These are phyloP conservation scores for Oreochromis spilurus DNA, from an alignment of 2,113 vertebrate species.

Conservation along the genomic window DNA sequence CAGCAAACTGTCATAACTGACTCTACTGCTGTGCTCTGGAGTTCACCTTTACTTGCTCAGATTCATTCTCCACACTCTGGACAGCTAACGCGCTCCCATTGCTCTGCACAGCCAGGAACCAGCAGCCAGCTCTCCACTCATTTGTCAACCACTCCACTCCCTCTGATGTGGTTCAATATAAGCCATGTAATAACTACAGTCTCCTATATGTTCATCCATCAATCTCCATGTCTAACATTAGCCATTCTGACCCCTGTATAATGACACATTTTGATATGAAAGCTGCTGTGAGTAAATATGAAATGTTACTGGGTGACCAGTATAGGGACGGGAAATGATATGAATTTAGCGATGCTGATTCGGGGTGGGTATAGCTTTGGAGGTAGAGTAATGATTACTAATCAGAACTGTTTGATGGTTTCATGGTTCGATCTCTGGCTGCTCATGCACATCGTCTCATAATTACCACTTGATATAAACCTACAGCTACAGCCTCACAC, in stretches of 20 bases:
- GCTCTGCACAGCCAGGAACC: not conserved
- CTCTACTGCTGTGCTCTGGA: not conserved
- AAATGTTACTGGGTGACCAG: not conserved
- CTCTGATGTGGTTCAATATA: not conserved
- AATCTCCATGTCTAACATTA: not conserved
- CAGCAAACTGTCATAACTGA: not conserved
- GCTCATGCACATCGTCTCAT: not conserved
- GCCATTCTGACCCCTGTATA: not conserved
- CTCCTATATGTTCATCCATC: not conserved
- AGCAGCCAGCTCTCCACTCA: not conserved
- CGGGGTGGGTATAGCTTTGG: not conserved
- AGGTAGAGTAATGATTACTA: not conserved
- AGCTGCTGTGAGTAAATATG: not conserved
- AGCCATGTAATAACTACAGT: not conserved
- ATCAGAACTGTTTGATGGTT: not conserved
- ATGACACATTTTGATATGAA: not conserved
- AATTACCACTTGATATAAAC: rapidly evolving
- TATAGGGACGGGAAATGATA: not conserved
- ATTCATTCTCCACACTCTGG: not conserved
- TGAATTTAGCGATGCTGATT: rapidly evolving
- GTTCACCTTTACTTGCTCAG: not conserved
- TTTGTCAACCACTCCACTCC: not conserved
- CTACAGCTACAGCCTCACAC: not conserved
- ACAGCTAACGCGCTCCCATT: not conserved
- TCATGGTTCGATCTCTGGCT: not conserved